Base-by-base conservation (phyloP, 2,888 invertebrate species). In the Yponomeuta cagnagella region DNA sequence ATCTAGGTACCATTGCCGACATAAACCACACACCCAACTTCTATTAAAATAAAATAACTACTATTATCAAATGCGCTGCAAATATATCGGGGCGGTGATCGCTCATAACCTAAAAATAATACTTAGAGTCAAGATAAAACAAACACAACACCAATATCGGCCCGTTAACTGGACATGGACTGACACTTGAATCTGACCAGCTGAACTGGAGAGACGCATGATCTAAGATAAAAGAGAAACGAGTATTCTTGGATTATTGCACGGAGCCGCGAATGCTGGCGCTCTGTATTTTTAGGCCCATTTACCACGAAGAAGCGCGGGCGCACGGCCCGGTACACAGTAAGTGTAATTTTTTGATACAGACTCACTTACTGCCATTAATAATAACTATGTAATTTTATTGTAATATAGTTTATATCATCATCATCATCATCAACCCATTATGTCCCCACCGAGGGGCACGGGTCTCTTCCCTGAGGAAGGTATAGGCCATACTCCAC, bases 101-200 rank as follows among this genome's bases (percentile, higher is more conserved):
- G 68, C 15, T 52, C 23, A 12, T 12, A 30, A 48, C 48, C 30
- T 68, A 68, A 68, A 48, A 70, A 70, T 33, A 70, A 63, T 70
- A 58, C 52, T 58, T 58, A 70, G 63, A 33, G 43, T 70, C 23
- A 3, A 15, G 43, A 73, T 73, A 75, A 76, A 75, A 74, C 76
- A 74, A 77, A 78, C 76, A 76, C 73, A 72, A 73, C 74, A 75
- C 76, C 74, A 75, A 77, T 77, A 77, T 76, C 71, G 72, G 73
- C 75, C 52, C 74, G 78, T 74, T 78, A 76, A 74, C 73, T 73
- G 73, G 75, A 76, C 77, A 76, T 78, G 76, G 77, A 75, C 76
- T 74, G 76, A 77, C 79, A 77, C 76, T 76, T 72, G 70, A 70
- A 69, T 58, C 23, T 23, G 71, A 72, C 72, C 75, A 75, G 76